Evolutionary conservation across 1,140 invertebrate species (phyloP).

Genomic region (Drosophila rhopaloa): DNA sequence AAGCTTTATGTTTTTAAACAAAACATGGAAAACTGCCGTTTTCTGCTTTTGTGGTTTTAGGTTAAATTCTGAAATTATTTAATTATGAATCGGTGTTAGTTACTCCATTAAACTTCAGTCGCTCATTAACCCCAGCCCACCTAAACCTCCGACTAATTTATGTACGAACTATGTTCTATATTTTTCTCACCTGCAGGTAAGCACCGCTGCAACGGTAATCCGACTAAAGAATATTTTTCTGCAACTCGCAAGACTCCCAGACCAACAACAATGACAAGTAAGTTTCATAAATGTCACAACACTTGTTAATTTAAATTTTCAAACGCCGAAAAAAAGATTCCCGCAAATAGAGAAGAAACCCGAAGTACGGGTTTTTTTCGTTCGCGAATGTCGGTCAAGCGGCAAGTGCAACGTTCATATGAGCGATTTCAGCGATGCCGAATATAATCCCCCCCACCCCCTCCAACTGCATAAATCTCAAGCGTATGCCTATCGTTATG

Average conservation of each 20-base stretch:
- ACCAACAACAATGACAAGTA: conserved; percentile 38
- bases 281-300: conserved; percentile 50
- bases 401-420: conserved; percentile 51
- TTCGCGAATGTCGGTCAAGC: conserved; percentile 54
- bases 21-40: neutral
- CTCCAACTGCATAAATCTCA: conserved; percentile 29
- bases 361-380: conserved; percentile 26
- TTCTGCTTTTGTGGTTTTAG: conserved; percentile 8
- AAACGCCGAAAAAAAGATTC: conserved; percentile 12
- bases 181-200: conserved; percentile 24
- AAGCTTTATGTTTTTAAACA: conserved; percentile 2
- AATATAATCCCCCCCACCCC: conserved; percentile 21
- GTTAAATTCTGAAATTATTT: neutral
- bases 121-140: conserved; percentile 3
- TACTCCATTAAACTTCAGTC: conserved; percentile 9
- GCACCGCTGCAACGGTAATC: conserved; percentile 9
- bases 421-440: conserved; percentile 42
- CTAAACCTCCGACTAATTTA: conserved; percentile 10
- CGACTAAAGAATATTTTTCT: neutral
- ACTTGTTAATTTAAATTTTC: conserved; percentile 32
- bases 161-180: conserved; percentile 8
- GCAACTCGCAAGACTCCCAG: conserved; percentile 19
- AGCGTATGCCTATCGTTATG: conserved; percentile 33
- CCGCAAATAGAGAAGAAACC: conserved; percentile 32
- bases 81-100: conserved; percentile 7